Conservation (phyloP, 2,797 vertebrate genomes). For the Cynodonichthys magdalenae region DNA sequence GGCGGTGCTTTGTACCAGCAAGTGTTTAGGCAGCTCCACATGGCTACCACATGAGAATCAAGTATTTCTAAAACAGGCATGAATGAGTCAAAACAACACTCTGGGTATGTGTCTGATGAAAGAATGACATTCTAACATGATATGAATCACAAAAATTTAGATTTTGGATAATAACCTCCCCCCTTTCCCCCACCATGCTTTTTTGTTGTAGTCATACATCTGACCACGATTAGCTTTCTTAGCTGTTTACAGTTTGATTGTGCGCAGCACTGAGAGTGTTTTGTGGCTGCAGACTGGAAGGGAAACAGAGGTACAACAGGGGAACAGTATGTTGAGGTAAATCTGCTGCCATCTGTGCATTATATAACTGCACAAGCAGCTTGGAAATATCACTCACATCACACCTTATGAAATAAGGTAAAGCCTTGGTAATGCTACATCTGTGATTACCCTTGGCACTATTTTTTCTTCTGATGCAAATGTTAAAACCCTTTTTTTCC, state of each 20-base stretch:
- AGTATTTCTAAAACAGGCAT: too few species aligned
- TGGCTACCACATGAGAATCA: too few species aligned
- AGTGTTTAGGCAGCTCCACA: too few species aligned
- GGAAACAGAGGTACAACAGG: conserved; percentile 38
- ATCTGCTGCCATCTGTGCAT: conserved; percentile 45
- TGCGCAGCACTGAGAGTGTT: not conserved
- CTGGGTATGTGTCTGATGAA: too few species aligned
- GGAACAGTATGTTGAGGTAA: conserved; percentile 34
- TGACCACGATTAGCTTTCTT: not conserved
- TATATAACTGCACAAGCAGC: conserved; percentile 42
- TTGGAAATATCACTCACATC: conserved; percentile 39
- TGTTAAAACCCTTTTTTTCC: conserved; percentile 15
- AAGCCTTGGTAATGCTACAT: conserved; percentile 11
- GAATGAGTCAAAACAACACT: too few species aligned
- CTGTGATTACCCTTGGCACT: not conserved
- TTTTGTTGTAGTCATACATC: not conserved
- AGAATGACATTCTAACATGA: too few species aligned
- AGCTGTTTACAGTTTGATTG: not conserved
- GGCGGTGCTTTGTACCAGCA: too few species aligned
- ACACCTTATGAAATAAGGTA: conserved; percentile 17
- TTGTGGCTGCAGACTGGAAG: conserved; percentile 32
- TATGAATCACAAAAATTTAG: too few species aligned
- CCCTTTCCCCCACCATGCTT: too few species aligned
- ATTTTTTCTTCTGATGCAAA: conserved; percentile 16
- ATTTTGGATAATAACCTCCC: too few species aligned